phyloP scores from a whole-genome alignment of 2,888 invertebrate genomes.

The Melinopterus prodromus region DNA sequence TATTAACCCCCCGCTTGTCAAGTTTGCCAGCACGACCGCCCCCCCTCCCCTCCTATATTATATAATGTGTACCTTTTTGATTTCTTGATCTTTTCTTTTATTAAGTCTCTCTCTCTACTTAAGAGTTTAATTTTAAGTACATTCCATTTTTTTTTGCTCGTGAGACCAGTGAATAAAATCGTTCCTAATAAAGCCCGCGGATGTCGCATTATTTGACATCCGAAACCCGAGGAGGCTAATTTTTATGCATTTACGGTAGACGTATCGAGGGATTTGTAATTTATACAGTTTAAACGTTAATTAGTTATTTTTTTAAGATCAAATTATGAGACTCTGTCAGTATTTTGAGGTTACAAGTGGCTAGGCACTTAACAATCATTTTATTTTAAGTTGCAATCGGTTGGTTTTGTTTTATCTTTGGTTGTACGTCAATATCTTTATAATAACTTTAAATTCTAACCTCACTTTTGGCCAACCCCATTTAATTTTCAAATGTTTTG shows the following conservation, averaged over 20 bases:
- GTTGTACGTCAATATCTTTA: background rate
- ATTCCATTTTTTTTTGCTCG: background rate
- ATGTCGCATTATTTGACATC: background rate
- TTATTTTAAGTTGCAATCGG: background rate
- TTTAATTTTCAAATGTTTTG: background rate
- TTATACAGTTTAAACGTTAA: background rate
- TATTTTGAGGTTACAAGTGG: background rate
- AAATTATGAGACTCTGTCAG: background rate
- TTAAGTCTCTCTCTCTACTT: background rate
- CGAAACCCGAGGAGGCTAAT: background rate
- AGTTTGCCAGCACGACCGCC: background rate
- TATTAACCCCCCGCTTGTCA: constrained; percentile 10
- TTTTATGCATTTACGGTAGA: background rate
- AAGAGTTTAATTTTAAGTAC: background rate
- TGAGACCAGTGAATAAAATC: background rate
- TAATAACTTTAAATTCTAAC: background rate
- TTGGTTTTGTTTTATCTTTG: background rate
- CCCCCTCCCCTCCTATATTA: constrained; percentile 10
- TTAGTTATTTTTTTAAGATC: background rate
- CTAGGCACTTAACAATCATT: background rate
- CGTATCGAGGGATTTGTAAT: background rate
- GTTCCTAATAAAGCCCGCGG: background rate
- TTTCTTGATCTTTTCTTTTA: background rate
- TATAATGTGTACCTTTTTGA: background rate
- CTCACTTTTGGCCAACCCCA: background rate